Base-by-base conservation (phyloP, 2,888 invertebrate genomes). In the Caradrina kadenii region DNA sequence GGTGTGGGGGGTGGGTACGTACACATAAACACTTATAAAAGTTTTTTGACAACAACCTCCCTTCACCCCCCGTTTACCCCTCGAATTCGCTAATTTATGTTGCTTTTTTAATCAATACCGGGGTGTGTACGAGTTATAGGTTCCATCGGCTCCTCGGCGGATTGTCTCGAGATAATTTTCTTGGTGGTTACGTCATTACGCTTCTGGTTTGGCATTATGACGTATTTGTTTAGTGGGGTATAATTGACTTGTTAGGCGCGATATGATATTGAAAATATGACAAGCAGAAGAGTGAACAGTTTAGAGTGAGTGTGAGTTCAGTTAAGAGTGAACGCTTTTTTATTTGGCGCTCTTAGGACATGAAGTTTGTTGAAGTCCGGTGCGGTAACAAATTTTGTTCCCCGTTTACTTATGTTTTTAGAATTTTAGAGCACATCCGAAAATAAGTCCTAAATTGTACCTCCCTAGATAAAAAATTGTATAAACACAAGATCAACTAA, bases 11-110 rank as follows among this genome's bases (percentile, higher is more conserved):
- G 87, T 87, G 86, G 89, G 87, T 91, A 92, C 94, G 90, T 92
- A 93, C 93, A 93, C 93, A 96, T 96, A 96, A 96, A 96, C 96
- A 96, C 95, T 96, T 96, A 96, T 95, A 96, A 95, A 94, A 95
- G 91, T 96, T 95, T 95, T 95, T 96, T 96, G 96, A 96, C 96
- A 96, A 95, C 95, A 94, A 89, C 93, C 90, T 84, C 90, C 91
- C 90, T 86, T 88, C 89, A 89, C 87, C 91, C 90, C 86, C 85
- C 90, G 90, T 85, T 81, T 88, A 83, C 92, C 91, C 92, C 89
- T 90, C 91, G 93, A 93, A 95, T 94, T 94, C 94, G 95, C 95
- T 96, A 96, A 96, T 96, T 96, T 96, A 96, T 96, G 96, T 96
- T 94, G 94, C 94, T 95, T 96, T 96, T 96, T 96, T 96, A 96